Base-by-base conservation (phyloP, 2,888 invertebrate genomes). In the Thumatha senex region DNA sequence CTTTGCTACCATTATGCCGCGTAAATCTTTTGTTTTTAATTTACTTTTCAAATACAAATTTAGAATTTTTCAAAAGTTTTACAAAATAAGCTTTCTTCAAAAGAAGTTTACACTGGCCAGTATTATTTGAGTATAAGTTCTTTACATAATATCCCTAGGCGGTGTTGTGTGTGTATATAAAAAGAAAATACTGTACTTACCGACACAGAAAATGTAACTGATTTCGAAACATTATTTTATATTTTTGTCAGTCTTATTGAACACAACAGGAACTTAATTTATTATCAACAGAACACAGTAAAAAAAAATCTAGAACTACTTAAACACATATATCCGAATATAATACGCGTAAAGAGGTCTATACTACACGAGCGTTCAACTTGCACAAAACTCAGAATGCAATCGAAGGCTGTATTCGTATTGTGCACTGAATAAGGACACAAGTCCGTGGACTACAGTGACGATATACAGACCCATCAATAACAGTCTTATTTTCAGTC, bases 301-400 rank as follows among this genome's bases (percentile, higher is more conserved):
- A 30, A 34, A 15, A 38, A 36, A 45, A 36, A 58, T 54, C 29
- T 33, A 33, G 33, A 35, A 33, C 39, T 44, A 40, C 30, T 7
- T 5, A n/a, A 15, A 42, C 14, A 12, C 36, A 40, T 47, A 47
- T 38, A 50, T 41, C 47, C 33, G 51, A 47, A 44, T 43, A 54
- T 54, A 50, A 39, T 50, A 51, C 33, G 43, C 49, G 40, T 34
- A 58, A 57, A 66, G 69, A 73, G 74, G 72, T 77, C 75, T 74
- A 71, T 63, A 57, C 72, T 64, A 67, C 62, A 56, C 78, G 76
- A 78, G 66, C 70, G 80, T 69, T 63, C 56, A 67, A 70, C 62
- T 66, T 67, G 70, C 61, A 83, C 82, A 82, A 78, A 67, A 61
- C 66, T 67, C 75, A 71, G 77, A 77, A 80, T 72, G 61, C 54